Base-by-base conservation (phyloP, 2,888 invertebrate genomes). In the Tiliacea citrago region DNA sequence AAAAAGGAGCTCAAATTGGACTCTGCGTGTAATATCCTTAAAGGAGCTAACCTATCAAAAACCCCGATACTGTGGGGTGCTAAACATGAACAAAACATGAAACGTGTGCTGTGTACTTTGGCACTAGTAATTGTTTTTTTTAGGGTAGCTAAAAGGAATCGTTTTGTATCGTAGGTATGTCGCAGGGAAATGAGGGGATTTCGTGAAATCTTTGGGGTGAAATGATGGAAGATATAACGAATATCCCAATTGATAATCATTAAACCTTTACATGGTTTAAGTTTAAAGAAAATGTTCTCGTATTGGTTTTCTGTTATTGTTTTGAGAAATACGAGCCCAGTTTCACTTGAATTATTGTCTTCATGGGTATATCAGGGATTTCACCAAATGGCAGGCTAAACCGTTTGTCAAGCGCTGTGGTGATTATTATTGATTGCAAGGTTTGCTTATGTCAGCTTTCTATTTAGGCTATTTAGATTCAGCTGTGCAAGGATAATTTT, bases 61-160 rank as follows among this genome's bases (percentile, higher is more conserved):
- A n/a, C n/a, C n/a, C n/a, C n/a, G n/a, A n/a, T n/a, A n/a, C n/a
- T n/a, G n/a, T n/a, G n/a, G n/a, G n/a, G n/a, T n/a, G n/a, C n/a
- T n/a, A n/a, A n/a, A n/a, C n/a, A n/a, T n/a, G n/a, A n/a, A n/a
- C n/a, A n/a, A n/a, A n/a, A n/a, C n/a, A n/a, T n/a, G n/a, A n/a
- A n/a, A n/a, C n/a, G n/a, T 77, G n/a, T 55, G 18, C 4, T 57
- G 39, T 51, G n/a, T 67, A 35, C 29, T 75, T 57, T 69, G 10
- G 29, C n/a, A 18, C 8, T 42, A 55, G 18, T n/a, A 42, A 42
- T 8, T 53, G 5, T 35, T 45, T 53, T 47, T 55, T 60, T 29
- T 53, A 18, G 1, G 16, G 3, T 12, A 29, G 9, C 10, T 0
- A 9, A 16, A n/a, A 35, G 16, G 6, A 51, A 29, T 49, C 21